A percentile compares a stretch with the other conserved stretches of the same genome.
Evolutionary conservation across 1,140 invertebrate species (phyloP).

Genomic region (Ectropis grisescens): DNA sequence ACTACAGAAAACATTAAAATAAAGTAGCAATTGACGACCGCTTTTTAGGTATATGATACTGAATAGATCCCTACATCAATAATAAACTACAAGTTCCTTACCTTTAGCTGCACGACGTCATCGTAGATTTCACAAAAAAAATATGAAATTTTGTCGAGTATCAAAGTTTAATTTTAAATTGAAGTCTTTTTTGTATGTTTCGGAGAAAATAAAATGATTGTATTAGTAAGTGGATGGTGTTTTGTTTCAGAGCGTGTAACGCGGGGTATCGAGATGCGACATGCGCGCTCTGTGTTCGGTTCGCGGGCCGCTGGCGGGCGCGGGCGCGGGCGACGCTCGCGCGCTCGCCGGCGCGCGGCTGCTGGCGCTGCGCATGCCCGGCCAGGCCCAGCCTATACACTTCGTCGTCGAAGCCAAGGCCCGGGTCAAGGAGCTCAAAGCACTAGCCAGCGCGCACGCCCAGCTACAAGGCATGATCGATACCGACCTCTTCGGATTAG

Average conservation of each 20-base stretch:
- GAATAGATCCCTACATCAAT: no score
- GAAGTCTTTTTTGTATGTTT: no score
- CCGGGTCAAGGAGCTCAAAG: slow-evolving; percentile 76
- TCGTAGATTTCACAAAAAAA: no score
- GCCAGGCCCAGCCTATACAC: slow-evolving; percentile 55
- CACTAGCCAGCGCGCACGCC: slow-evolving; percentile 73
- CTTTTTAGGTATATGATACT: no score
- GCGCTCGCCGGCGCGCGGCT: slow-evolving; percentile 58
- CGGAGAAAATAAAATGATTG: no score
- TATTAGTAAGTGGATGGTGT: no score
- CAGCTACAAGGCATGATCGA: slow-evolving; percentile 73
- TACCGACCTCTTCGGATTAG: slow-evolving; percentile 78
- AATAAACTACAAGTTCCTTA: no score
- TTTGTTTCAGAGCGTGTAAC: slow-evolving; percentile 54
- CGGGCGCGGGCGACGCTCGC: slow-evolving; percentile 58
- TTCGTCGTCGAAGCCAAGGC: slow-evolving; percentile 76
- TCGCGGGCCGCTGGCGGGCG: slow-evolving; percentile 65
- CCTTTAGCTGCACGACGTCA: no score
- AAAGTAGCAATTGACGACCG: no score
- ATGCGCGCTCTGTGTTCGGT: slow-evolving; percentile 71
- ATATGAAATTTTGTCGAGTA: no score
- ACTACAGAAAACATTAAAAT: no score
- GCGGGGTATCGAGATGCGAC: slow-evolving; percentile 66
- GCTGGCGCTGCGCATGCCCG: slow-evolving; percentile 54
- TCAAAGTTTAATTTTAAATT: no score